phyloP scores from a whole-genome alignment of 2,888 invertebrate species.

The Gonocerus acuteangulatus region DNA sequence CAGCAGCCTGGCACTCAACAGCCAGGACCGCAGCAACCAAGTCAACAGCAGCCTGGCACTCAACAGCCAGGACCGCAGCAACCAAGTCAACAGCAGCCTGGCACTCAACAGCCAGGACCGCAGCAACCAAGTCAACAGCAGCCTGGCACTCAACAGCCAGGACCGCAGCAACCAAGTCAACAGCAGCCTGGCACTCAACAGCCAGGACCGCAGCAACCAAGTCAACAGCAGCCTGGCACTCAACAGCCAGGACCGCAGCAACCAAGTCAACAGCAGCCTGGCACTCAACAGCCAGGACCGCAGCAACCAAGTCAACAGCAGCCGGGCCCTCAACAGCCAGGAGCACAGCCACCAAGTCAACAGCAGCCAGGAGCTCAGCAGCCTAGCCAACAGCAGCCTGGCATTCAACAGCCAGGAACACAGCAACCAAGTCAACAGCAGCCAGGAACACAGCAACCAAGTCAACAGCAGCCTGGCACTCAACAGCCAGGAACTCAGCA shows the following conservation, averaged over 20 bases:
- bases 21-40: slow-evolving; percentile 9
- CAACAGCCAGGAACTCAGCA: slow-evolving; percentile 29
- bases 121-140: slow-evolving; percentile 23
- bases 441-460: slow-evolving; percentile 25
- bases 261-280: slow-evolving; percentile 22
- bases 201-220: slow-evolving; percentile 26
- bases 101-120: slow-evolving; percentile 1
- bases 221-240: slow-evolving; percentile 28
- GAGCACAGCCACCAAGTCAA: slow-evolving; percentile 29
- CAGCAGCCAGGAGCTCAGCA: slow-evolving; percentile 29
- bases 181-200: slow-evolving; percentile 31
- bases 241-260: slow-evolving; percentile 13
- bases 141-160: slow-evolving; percentile 28
- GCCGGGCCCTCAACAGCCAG: slow-evolving; percentile 19
- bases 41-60: slow-evolving; percentile 23
- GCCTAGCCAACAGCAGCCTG: slow-evolving; percentile 14
- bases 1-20: slow-evolving; percentile 9
- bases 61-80: slow-evolving; percentile 26
- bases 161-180: slow-evolving; percentile 22
- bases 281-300: slow-evolving; percentile 26
- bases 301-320: slow-evolving; percentile 31
- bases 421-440: slow-evolving; percentile 12
- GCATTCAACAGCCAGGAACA: slow-evolving; percentile 9
- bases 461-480: slow-evolving; percentile 18
- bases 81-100: slow-evolving; percentile 9